Conservation (phyloP, 2,888 invertebrate species). For the Quadroppia sp. region DNA sequence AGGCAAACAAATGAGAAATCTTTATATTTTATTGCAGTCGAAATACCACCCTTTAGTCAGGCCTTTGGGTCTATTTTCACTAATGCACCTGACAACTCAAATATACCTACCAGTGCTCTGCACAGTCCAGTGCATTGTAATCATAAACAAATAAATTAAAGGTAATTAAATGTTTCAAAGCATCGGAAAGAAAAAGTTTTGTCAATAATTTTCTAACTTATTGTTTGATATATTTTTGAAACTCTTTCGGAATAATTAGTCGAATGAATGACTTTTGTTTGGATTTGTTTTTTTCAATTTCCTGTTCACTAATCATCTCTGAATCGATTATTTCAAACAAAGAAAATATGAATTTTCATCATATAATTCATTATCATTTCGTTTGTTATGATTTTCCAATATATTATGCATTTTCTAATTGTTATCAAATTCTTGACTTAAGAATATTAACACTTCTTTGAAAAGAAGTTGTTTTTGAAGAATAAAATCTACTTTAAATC, state of each 20-base stretch:
- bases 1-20: background rate
- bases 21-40: background rate
- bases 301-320: too few species aligned
- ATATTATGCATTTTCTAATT: too few species aligned
- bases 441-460: too few species aligned
- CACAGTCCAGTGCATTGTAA: background rate
- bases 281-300: too few species aligned
- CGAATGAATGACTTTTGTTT: too few species aligned
- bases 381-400: too few species aligned
- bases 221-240: background rate
- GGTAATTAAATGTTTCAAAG: background rate
- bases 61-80: slow-evolving; percentile 1
- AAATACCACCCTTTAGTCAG: background rate
- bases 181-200: background rate
- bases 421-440: too few species aligned
- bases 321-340: too few species aligned
- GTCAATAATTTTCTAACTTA: background rate
- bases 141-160: background rate
- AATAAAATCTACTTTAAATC: too few species aligned
- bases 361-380: too few species aligned
- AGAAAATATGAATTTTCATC: too few species aligned
- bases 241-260: background rate
- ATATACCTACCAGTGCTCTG: background rate
- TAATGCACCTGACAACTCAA: background rate
- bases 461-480: too few species aligned